Base-by-base conservation (phyloP, 2,888 invertebrate genomes). In the Cetonia aurata region DNA sequence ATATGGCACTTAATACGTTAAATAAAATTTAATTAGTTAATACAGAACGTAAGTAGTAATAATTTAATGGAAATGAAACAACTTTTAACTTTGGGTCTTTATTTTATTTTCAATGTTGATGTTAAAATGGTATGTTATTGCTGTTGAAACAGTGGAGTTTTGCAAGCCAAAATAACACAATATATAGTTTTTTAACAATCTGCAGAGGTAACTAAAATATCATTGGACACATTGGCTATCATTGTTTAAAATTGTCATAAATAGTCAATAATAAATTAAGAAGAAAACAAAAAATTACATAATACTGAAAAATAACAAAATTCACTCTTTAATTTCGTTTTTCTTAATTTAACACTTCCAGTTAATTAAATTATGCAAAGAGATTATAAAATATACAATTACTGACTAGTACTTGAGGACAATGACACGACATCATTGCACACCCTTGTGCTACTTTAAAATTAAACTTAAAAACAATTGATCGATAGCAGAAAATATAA, bases 171-270 rank as follows among this genome's bases (percentile, higher is more conserved):
- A 65, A 60, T 17, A 65, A 37, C 33, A 67, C 37, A 67, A 67
- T 41, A 48, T 44, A 41, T 65, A 55, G 19, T 48, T 65, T 41
- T 65, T 44, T 37, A 53, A 66, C 56, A 77, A 75, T 74, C 37
- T 65, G 62, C 75, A 76, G 74, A 77, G 80, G 79, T 81, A 79
- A 79, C 79, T 79, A 79, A 75, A 77, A 76, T 66, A 75, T 75
- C 72, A 78, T 78, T 78, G 78, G 77, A 77, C 78, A 59, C 55
- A 67, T 57, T 71, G 19, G 65, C 55, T 56, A 57, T 67, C 69
- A 69, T 33, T 53, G 59, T 53, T 48, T 69, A 60, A 69, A 59
- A 71, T 66, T 71, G 71, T 67, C 71, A 71, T 69, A 69, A 69
- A 69, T 69, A 69, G 60, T 62, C 52, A 44, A 67, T 57, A 71